Base-by-base conservation (phyloP, 1,140 invertebrate species). In the Centruroides vittatus region DNA sequence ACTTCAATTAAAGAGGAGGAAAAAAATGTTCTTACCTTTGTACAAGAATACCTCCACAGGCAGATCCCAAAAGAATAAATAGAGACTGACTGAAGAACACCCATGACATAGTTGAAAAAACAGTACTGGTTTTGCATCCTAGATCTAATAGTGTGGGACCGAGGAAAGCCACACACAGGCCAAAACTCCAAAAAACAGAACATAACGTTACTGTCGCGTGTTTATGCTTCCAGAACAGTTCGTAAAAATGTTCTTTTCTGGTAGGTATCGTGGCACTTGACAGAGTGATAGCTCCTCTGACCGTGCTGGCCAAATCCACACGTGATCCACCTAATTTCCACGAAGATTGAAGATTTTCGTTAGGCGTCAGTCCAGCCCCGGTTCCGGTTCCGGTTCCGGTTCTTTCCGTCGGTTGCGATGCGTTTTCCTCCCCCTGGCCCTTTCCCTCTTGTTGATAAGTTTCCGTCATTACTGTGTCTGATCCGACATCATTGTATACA, bases 81-180 rank as follows among this genome's bases (percentile, higher is more conserved):
- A 78, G 69, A 47, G 76, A 71, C 65, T 78, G 76, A 11, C 75
- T 73, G 69, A 78, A 78, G 67, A 78, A 78, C 5, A 77, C 73
- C 76, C 76, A 78, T 60, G 73, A 74, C 74, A 78, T 78, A 46
- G 75, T 70, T 62, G 71, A 69, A 52, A 78, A 70, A 57, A 74
- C 71, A 3, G 74, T 73, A 5, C 68, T 70, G 1, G 75, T 78
- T 61, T 75, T 74, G 65, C 77, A 79, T 36, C 74, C 76, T 10
- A 78, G 66, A 65, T 78, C 77, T 50, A 77, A 69, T 0, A 78
- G 67, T 0, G 76, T 78, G 12, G 77, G 76, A 12, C 77, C 77
- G 35, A 78, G 68, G 61, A 78, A 77, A 34, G 76, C 76, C 6
- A 78, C 77, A 58, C 77, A 76, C 70, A 78, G 76, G 3, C 77